Percentiles rank a stretch among this genome's conserved stretches.
These are phyloP conservation scores for Leucosticte australis DNA, from an alignment of 2,113 vertebrate genomes.

Conservation along the genomic window DNA sequence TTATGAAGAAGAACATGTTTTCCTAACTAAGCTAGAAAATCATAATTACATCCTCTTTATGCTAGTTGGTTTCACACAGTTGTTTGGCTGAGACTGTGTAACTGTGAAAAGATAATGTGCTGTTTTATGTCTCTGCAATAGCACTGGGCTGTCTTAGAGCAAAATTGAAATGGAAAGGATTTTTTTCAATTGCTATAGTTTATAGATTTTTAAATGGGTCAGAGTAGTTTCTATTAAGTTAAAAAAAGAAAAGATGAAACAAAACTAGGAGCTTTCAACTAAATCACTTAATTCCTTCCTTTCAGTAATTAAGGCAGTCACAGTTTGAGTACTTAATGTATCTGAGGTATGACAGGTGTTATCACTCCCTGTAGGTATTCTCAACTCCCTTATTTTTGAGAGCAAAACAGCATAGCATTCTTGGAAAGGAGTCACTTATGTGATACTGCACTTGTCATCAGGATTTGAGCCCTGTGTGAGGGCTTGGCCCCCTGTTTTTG, in stretches of 20 bases:
- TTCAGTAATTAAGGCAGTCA: neutral
- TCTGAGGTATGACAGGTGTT: neutral
- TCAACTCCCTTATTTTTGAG: neutral
- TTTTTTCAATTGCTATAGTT: neutral
- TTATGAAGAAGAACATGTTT: constrained; percentile 4
- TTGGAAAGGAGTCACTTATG: neutral
- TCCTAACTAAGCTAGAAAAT: neutral
- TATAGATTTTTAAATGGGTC: neutral
- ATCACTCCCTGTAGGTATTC: neutral
- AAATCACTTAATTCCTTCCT: neutral
- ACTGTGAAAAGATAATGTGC: neutral
- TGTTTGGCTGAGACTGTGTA: neutral
- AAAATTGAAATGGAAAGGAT: neutral
- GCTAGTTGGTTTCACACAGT: neutral
- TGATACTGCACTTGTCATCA: neutral
- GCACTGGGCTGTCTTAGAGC: neutral
- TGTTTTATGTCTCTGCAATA: neutral
- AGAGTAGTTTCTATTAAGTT: neutral
- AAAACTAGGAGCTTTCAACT: neutral
- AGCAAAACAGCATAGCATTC: neutral
- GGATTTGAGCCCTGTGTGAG: neutral
- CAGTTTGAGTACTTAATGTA: neutral
- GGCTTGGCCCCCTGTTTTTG: neutral
- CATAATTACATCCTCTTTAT: neutral
- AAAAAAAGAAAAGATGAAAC: neutral